These are phyloP conservation scores for Falco columbarius DNA, from an alignment of 2,797 vertebrate genomes.

Conservation along the genomic window DNA sequence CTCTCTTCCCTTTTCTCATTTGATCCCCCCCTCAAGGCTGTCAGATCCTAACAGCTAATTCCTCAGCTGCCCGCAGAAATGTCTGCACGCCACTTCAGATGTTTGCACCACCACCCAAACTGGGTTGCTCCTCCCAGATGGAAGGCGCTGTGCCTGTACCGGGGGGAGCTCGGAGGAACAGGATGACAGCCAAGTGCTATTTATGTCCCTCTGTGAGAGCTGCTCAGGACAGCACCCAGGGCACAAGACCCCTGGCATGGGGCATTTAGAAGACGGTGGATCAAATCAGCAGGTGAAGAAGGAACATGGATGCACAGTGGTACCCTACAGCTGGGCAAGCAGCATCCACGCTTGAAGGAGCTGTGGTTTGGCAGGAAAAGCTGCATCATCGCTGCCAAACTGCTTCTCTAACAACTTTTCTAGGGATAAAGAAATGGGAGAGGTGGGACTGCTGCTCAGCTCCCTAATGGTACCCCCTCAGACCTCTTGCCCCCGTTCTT, in stretches of 20 bases:
- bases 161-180: neutral
- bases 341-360: neutral
- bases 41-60: neutral
- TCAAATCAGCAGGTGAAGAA: neutral
- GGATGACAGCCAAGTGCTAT: neutral
- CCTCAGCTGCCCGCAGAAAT: neutral
- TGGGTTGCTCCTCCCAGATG: neutral
- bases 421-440: neutral
- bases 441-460: neutral
- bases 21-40: neutral
- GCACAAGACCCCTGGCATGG: neutral
- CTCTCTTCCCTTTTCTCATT: neutral
- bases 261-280: neutral
- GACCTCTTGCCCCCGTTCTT: neutral
- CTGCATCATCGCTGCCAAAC: neutral
- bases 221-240: neutral
- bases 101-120: neutral
- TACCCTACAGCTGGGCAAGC: neutral
- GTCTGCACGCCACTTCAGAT: neutral
- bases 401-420: neutral
- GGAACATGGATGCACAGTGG: neutral
- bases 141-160: neutral
- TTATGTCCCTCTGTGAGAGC: neutral
- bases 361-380: neutral
- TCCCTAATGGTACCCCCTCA: neutral